Evolutionary conservation across 2,113 vertebrate species (phyloP), one percentile per base, ranked within the genome.

Genomic region (Hippolais icterina): DNA sequence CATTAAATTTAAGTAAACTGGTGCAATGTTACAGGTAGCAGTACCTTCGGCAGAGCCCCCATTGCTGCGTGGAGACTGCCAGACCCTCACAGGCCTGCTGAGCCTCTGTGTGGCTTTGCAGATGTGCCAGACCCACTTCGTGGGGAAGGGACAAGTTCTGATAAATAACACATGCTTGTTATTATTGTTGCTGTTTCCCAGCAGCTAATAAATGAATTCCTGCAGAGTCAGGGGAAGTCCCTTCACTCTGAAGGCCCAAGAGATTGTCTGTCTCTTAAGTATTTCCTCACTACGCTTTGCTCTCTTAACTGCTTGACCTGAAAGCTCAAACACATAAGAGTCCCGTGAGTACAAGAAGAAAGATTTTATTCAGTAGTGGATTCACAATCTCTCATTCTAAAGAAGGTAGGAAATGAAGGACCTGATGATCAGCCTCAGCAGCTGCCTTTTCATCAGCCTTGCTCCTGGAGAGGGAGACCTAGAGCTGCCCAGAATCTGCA

Each of bases 21-120:
- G 21, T n/a, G 56, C 47, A 65, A 35, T 39, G 54, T 14, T 28
- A 61, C 47, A 35, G 21, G 69, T 33, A 75, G 50, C 16, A 12
- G 39, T 27, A 52, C 18, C 27, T 83, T 64, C 3, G 8, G 44
- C 53, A 87, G 66, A 39, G 54, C 18, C 61, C 13, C 63, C 12
- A 1, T 27, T 33, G 2, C 53, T 6, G 29, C 0, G 0, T 8
- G 44, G 35, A 11, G 14, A 20, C 23, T 54, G 46, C 47, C 87
- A 72, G 53, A 20, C 15, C 37, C 22, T 63, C 57, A 8, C 0
- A 5, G n/a, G 41, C 25, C 41, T 37, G 27, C 61, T 35, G 60
- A n/a, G 23, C 29, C 41, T 35, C 63, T 63, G 27, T 1, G 2
- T 42, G 15, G 11, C 52, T 66, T 44, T 57, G 63, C 46, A 83